Conservation (phyloP, 2,888 invertebrate genomes). For the Chrysolina oricalcia region DNA sequence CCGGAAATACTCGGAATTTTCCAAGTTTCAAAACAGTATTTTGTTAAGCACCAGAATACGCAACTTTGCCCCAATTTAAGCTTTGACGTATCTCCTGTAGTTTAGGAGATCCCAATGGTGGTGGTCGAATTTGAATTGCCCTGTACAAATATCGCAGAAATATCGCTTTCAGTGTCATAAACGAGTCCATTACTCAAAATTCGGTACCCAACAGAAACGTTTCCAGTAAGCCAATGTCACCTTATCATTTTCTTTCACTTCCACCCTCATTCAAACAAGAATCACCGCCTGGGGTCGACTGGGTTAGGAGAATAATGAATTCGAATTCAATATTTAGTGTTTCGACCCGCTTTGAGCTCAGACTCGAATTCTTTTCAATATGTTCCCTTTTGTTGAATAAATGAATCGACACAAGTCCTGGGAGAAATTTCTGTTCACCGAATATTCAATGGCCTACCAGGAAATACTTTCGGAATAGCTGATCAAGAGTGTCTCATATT, state of each 20-base stretch:
- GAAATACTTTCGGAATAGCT: constrained; percentile 7
- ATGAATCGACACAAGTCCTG: constrained; percentile 17
- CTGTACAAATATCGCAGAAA: no score
- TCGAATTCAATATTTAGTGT: background rate
- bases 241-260: background rate
- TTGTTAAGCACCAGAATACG: no score
- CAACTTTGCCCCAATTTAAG: no score
- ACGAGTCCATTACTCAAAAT: background rate
- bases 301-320: background rate
- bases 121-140: no score
- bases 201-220: background rate
- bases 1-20: no score
- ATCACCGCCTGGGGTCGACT: background rate
- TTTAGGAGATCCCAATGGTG: no score
- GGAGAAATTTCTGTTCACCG: background rate
- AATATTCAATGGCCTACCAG: background rate
- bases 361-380: background rate
- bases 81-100: no score
- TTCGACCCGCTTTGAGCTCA: background rate
- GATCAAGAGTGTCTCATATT: constrained; percentile 1
- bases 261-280: background rate
- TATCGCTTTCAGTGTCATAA: background rate
- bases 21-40: no score
- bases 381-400: constrained; percentile 14
- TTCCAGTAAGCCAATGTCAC: background rate